Evolutionary conservation across 37 sponge, comb jelly and placozoan genomes (phyloP).

Genomic region (Eunapius fragilis): DNA sequence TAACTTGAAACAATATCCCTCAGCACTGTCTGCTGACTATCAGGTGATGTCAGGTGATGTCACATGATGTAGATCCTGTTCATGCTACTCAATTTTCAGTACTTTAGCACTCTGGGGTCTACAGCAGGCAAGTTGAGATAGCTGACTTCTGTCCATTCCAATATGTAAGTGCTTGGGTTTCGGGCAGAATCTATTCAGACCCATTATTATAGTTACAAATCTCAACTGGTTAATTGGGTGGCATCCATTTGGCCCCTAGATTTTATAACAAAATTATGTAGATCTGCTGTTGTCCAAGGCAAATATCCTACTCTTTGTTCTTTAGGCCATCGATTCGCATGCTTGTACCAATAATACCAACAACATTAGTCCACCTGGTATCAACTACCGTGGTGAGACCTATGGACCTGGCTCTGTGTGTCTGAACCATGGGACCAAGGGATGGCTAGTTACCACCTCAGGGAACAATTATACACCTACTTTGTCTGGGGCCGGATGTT

Average conservation of each 20-base stretch:
- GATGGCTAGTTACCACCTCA: slow-evolving; percentile 1
- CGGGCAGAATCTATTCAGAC: not conserved
- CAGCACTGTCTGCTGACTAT: slow-evolving; percentile 8
- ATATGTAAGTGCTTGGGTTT: slow-evolving; percentile 34
- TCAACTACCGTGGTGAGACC: slow-evolving; percentile 30
- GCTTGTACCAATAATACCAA: slow-evolving; percentile 16
- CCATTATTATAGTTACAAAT: not conserved
- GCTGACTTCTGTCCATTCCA: slow-evolving; percentile 77
- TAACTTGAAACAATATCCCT: not conserved
- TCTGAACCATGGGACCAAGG: slow-evolving; percentile 43
- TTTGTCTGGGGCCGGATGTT: slow-evolving; percentile 60
- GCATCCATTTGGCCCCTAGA: not conserved
- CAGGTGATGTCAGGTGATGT: slow-evolving; percentile 11
- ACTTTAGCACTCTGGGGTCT: slow-evolving; percentile 10
- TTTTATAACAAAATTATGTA: no score
- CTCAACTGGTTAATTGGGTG: not conserved
- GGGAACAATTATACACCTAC: not conserved
- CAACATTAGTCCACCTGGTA: not conserved
- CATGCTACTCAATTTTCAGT: no score
- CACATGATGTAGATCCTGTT: not conserved
- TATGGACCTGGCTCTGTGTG: slow-evolving; percentile 57
- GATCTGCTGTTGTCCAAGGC: no score
- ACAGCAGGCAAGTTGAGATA: slow-evolving; percentile 38
- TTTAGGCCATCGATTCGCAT: not conserved
- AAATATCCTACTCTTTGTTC: no score